phyloP scores from a whole-genome alignment of 1,140 invertebrate species.

The Nasonia vitripennis region DNA sequence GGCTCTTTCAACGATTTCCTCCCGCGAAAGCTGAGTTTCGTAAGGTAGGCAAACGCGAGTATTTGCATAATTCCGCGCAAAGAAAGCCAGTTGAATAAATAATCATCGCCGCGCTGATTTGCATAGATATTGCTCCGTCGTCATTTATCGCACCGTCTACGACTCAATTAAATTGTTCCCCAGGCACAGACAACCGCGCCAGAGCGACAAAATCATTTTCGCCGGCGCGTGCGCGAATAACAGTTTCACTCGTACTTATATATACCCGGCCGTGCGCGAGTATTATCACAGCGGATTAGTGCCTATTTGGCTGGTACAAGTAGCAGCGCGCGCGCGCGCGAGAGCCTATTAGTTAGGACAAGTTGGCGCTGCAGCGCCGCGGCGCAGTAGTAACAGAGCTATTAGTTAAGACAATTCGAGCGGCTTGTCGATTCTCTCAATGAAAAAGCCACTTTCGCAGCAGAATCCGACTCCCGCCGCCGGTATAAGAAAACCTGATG shows the following conservation, averaged over 20 bases:
- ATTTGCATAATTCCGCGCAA: not conserved
- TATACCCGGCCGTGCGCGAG: not conserved
- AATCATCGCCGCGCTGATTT: not conserved
- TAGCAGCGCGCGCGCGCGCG: not conserved
- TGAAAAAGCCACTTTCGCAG: too few relatives aligned
- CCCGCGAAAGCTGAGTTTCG: too few relatives aligned
- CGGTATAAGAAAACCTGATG: too few relatives aligned
- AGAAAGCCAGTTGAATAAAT: not conserved
- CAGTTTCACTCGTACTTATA: too few relatives aligned
- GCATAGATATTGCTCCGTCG: not conserved
- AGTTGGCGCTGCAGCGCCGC: not conserved
- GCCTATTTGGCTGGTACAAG: not conserved
- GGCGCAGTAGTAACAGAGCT: not conserved
- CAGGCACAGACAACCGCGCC: not conserved
- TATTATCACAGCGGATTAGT: not conserved
- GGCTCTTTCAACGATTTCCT: too few relatives aligned
- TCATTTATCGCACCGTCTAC: not conserved
- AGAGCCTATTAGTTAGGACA: not conserved
- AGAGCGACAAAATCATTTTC: not conserved
- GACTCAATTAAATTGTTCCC: not conserved
- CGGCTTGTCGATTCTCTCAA: too few relatives aligned
- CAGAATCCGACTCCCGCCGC: too few relatives aligned
- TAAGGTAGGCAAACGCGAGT: too few relatives aligned
- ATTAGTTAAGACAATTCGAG: too few relatives aligned
- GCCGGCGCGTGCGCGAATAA: too few relatives aligned